Conservation (phyloP, 2,888 invertebrate species). For the Mesorhabditis spiculigera region DNA sequence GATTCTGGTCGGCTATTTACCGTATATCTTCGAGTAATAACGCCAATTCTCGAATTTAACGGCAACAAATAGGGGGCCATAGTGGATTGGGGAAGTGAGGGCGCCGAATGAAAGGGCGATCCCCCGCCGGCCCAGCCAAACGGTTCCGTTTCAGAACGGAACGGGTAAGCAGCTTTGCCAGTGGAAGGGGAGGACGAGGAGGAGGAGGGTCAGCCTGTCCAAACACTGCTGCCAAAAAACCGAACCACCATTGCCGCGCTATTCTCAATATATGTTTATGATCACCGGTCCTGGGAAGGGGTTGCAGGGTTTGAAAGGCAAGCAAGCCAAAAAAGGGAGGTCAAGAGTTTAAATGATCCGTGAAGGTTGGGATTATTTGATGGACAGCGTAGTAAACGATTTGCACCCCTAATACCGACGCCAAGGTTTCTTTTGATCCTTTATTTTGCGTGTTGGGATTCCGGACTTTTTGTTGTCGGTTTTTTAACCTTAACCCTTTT, state of each 20-base stretch:
- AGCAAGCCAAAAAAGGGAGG: not conserved
- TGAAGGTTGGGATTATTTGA: too few relatives aligned
- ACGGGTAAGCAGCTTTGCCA: not conserved
- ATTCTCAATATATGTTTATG: too few relatives aligned
- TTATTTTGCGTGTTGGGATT: too few relatives aligned
- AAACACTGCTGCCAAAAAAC: too few relatives aligned
- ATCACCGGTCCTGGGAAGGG: not conserved
- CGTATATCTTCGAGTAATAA: conserved; percentile 2
- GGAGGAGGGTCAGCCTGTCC: not conserved
- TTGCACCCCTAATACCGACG: too few relatives aligned
- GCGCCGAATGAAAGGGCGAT: not conserved
- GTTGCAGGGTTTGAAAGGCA: not conserved
- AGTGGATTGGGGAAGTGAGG: not conserved
- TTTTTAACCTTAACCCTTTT: too few relatives aligned
- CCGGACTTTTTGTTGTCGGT: too few relatives aligned
- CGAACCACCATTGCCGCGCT: too few relatives aligned
- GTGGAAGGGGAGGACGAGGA: not conserved
- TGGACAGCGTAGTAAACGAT: too few relatives aligned
- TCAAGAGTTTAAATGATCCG: not conserved
- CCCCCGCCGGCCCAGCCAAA: too few relatives aligned
- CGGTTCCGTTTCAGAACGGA: not conserved
- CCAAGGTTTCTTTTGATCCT: too few relatives aligned
- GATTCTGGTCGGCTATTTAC: not conserved
- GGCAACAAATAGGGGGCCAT: not conserved
- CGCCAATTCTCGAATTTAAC: not conserved